phyloP scores from a whole-genome alignment of 1,140 invertebrate species.

The Gryon sp. region DNA sequence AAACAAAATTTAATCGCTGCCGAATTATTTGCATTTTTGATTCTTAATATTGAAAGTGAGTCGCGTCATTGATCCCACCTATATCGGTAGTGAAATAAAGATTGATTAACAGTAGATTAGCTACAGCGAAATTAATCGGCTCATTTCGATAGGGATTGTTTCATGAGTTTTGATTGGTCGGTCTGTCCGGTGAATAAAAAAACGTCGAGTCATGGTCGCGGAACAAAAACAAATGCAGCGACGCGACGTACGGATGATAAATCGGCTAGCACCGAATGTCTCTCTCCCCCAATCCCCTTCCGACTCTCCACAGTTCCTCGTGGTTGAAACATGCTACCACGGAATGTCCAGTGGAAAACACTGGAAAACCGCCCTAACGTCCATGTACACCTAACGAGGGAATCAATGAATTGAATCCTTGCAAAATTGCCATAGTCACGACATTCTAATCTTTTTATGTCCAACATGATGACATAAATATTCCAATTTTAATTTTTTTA shows the following conservation, averaged over 20 bases:
- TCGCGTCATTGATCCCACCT: constrained; percentile 15
- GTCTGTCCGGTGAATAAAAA: constrained; percentile 17
- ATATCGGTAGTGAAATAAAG: constrained; percentile 2
- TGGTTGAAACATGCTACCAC: background rate
- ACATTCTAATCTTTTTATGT: too few relatives aligned
- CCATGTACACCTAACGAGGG: too few relatives aligned
- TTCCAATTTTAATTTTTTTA: too few relatives aligned
- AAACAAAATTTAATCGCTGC: constrained; percentile 12
- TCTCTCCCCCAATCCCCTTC: too few relatives aligned
- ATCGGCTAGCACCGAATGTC: constrained; percentile 65
- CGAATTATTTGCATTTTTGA: constrained; percentile 25
- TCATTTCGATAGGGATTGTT: constrained; percentile 32
- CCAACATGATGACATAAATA: too few relatives aligned
- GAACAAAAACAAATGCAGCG: constrained; percentile 55
- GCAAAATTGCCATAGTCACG: too few relatives aligned
- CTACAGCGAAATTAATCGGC: constrained; percentile 33
- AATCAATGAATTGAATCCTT: too few relatives aligned
- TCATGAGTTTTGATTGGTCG: constrained; percentile 1
- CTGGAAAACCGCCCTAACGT: background rate
- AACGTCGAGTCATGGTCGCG: constrained; percentile 23
- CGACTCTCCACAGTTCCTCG: too few relatives aligned
- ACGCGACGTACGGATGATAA: constrained; percentile 65
- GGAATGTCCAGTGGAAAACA: background rate
- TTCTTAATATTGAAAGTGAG: constrained; percentile 6
- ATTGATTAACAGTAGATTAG: constrained; percentile 40